A percentile compares a stretch with the other conserved stretches of the same genome.
These are phyloP conservation scores for Meda fulgida DNA, from an alignment of 2,797 vertebrate genomes.

Conservation along the genomic window DNA sequence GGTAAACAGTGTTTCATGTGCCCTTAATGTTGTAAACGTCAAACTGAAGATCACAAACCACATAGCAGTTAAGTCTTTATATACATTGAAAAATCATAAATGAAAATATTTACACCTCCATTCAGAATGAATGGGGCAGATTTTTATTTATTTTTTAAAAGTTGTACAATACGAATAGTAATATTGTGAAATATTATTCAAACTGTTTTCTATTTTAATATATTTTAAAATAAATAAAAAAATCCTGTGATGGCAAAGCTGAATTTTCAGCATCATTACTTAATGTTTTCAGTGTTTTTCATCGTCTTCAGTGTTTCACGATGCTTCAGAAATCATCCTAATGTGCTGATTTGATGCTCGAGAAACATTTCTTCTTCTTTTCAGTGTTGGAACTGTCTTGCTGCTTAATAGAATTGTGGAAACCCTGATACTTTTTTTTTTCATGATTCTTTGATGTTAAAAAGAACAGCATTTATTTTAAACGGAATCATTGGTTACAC, in stretches of 20 bases:
- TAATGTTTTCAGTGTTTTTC: too few species aligned
- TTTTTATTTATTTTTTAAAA: not conserved
- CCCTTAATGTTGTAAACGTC: not conserved
- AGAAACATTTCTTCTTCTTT: not conserved
- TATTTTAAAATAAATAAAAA: too few species aligned
- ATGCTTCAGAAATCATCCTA: not conserved
- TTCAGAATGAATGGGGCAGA: not conserved
- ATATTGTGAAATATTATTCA: not conserved
- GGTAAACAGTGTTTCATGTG: not conserved
- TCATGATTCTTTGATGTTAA: not conserved
- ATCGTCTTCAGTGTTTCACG: not conserved
- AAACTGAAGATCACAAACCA: not conserved
- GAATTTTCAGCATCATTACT: too few species aligned
- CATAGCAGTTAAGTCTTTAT: not conserved
- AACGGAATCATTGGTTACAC: too few species aligned
- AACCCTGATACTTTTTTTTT: not conserved
- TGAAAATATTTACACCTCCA: not conserved
- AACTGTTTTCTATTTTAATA: not conserved
- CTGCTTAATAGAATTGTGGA: not conserved
- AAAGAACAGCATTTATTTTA: not conserved
- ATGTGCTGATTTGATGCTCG: not conserved
- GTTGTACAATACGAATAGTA: not conserved
- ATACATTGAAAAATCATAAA: not conserved
- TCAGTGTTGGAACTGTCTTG: not conserved
- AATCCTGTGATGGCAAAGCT: not conserved